A percentile compares a stretch with the other conserved stretches of the same genome.
These are phyloP conservation scores for Aspiorhynchus laticeps DNA, from an alignment of 2,113 vertebrate genomes.

Conservation along the genomic window DNA sequence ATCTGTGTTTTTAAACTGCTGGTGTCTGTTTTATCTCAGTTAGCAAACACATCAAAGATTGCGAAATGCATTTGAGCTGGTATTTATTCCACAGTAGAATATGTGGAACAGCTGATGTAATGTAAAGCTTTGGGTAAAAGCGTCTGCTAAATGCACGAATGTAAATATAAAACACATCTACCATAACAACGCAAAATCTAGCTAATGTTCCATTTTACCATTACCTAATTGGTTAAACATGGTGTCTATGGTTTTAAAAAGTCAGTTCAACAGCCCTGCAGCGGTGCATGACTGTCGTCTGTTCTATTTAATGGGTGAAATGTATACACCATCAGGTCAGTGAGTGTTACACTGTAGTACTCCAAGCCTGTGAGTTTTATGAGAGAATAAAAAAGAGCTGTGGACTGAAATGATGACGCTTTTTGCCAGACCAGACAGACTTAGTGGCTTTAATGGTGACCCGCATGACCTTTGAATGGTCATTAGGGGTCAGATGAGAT, in stretches of 20 bases:
- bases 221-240: slow-evolving; percentile 14
- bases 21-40: slow-evolving; percentile 14
- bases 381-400: slow-evolving; percentile 46
- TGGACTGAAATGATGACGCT: slow-evolving; percentile 16
- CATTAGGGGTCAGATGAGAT: slow-evolving; percentile 48
- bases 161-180: neutral
- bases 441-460: slow-evolving; percentile 51
- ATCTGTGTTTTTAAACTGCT: slow-evolving; percentile 38
- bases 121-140: too few relatives aligned
- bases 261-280: slow-evolving; percentile 13
- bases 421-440: slow-evolving; percentile 23
- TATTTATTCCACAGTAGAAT: neutral
- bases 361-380: slow-evolving; percentile 53
- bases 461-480: slow-evolving; percentile 23
- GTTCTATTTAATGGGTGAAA: slow-evolving; percentile 54
- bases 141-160: too few relatives aligned
- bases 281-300: slow-evolving; percentile 39
- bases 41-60: slow-evolving; percentile 22
- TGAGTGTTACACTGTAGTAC: slow-evolving; percentile 26
- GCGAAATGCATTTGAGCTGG: too few relatives aligned
- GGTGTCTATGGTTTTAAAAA: neutral
- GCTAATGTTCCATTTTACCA: slow-evolving; percentile 38
- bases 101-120: neutral
- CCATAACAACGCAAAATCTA: slow-evolving; percentile 54
- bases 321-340: slow-evolving; percentile 43